Conservation (phyloP, 2,113 vertebrate genomes). For the Emydocephalus ijimae region DNA sequence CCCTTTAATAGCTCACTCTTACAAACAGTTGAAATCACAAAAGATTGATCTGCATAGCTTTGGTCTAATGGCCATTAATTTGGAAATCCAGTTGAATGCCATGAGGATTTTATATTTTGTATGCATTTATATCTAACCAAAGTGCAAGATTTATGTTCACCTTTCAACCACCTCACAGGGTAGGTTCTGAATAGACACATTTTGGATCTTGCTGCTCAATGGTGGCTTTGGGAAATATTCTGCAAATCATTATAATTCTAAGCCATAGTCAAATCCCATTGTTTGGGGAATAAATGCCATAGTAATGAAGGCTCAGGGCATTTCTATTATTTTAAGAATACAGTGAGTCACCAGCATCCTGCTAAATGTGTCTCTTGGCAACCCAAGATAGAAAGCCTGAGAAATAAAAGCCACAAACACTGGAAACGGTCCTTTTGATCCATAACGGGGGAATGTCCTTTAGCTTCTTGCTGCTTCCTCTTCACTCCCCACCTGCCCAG, state of each 20-base stretch:
- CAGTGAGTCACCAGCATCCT: slow-evolving; percentile 15
- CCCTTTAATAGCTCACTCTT: not conserved
- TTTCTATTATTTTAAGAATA: slow-evolving; percentile 31
- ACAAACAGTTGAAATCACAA: not conserved
- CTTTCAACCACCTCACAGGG: not conserved
- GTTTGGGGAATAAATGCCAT: not conserved
- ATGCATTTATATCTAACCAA: not conserved
- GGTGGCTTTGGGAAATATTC: not conserved
- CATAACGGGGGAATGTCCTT: slow-evolving; percentile 65
- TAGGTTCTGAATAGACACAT: not conserved
- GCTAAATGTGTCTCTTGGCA: slow-evolving; percentile 35
- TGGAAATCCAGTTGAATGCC: not conserved
- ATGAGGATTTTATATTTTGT: not conserved
- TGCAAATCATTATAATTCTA: not conserved
- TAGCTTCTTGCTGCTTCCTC: slow-evolving; percentile 24
- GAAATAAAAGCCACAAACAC: slow-evolving; percentile 36
- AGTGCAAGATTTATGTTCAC: not conserved
- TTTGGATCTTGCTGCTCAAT: not conserved
- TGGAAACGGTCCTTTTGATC: slow-evolving; percentile 50
- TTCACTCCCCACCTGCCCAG: slow-evolving; percentile 47
- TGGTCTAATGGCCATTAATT: not conserved
- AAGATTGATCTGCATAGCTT: not conserved
- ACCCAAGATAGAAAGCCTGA: slow-evolving; percentile 11
- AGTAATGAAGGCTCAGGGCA: slow-evolving; percentile 27
- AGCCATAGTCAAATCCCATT: not conserved